Evolutionary conservation across 2,888 invertebrate species (phyloP).

Genomic region (Laspeyria flexula): DNA sequence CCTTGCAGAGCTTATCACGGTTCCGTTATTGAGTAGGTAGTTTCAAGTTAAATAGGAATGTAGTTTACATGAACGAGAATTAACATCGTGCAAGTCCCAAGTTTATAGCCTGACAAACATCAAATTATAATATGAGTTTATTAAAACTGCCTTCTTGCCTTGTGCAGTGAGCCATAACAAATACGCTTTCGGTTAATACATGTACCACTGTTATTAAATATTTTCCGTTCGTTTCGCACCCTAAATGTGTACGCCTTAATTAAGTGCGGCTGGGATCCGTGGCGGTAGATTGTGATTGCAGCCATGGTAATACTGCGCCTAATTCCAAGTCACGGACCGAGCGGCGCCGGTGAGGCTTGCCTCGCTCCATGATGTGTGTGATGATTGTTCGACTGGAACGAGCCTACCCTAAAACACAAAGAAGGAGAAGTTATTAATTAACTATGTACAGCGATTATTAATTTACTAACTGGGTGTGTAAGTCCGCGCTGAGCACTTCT

Average conservation of each 20-base stretch:
- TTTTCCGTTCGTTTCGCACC: conserved; percentile 69
- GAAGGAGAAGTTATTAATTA: background rate
- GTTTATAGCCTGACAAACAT: conserved; percentile 46
- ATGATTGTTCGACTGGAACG: conserved; percentile 58
- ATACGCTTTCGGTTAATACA: conserved; percentile 41
- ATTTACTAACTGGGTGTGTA: too few relatives aligned
- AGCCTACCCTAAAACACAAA: conserved; percentile 25
- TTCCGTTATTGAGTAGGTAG: conserved; percentile 47
- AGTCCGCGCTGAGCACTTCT: too few relatives aligned
- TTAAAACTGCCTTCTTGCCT: conserved; percentile 41
- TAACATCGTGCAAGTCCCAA: conserved; percentile 39
- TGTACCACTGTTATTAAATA: conserved; percentile 37
- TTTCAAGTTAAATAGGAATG: conserved; percentile 45
- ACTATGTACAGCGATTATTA: too few relatives aligned
- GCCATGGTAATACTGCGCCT: conserved; percentile 38
- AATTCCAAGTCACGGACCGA: conserved; percentile 65
- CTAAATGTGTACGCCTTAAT: conserved; percentile 72
- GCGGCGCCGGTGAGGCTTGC: conserved; percentile 59
- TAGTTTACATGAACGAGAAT: conserved; percentile 51
- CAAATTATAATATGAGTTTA: conserved; percentile 56
- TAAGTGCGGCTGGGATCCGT: conserved; percentile 52
- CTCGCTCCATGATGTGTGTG: conserved; percentile 41
- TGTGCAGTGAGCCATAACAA: conserved; percentile 38
- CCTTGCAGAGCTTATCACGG: conserved; percentile 44
- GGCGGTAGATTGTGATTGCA: conserved; percentile 67